Evolutionary conservation across 1,140 invertebrate species (phyloP).

Genomic region (Mylabris phalerata): DNA sequence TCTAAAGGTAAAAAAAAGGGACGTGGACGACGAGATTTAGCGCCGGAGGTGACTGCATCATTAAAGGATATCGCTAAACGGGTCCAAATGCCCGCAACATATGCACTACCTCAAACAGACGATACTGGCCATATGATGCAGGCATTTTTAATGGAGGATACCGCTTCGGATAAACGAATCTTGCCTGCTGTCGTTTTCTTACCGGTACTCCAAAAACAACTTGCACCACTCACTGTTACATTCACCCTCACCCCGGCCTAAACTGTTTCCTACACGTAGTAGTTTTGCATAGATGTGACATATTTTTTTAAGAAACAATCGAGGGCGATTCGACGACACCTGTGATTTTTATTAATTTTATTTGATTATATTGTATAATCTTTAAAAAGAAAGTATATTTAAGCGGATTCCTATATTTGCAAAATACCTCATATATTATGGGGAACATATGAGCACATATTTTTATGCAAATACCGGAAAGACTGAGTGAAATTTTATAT

Average conservation of each 20-base stretch:
- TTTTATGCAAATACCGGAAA: constrained; percentile 45
- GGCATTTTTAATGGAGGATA: constrained; percentile 73
- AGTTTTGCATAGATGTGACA: constrained; percentile 29
- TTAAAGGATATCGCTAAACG: constrained; percentile 50
- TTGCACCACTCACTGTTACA: constrained; percentile 73
- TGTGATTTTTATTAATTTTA: constrained; percentile 44
- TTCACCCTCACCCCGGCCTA: constrained; percentile 88
- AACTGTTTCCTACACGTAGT: constrained; percentile 25
- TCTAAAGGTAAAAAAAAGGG: constrained; percentile 38
- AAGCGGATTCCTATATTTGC: constrained; percentile 44
- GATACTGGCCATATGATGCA: constrained; percentile 59
- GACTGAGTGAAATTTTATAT: constrained; percentile 45
- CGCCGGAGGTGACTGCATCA: constrained; percentile 40
- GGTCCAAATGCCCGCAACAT: constrained; percentile 51
- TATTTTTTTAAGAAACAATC: constrained; percentile 40
- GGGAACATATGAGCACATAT: constrained; percentile 42
- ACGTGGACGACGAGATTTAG: constrained; percentile 38
- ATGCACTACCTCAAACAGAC: constrained; percentile 49
- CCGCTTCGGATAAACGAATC: constrained; percentile 47
- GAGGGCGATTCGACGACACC: constrained; percentile 43
- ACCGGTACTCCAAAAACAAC: constrained; percentile 78
- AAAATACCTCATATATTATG: constrained; percentile 41
- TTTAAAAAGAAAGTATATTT: constrained; percentile 35
- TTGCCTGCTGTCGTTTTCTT: constrained; percentile 86
- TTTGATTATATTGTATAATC: constrained; percentile 40